Evolutionary conservation across 2,113 vertebrate species (phyloP), one percentile per base, ranked within the genome.

Genomic region (Melanerpes aurifrons): DNA sequence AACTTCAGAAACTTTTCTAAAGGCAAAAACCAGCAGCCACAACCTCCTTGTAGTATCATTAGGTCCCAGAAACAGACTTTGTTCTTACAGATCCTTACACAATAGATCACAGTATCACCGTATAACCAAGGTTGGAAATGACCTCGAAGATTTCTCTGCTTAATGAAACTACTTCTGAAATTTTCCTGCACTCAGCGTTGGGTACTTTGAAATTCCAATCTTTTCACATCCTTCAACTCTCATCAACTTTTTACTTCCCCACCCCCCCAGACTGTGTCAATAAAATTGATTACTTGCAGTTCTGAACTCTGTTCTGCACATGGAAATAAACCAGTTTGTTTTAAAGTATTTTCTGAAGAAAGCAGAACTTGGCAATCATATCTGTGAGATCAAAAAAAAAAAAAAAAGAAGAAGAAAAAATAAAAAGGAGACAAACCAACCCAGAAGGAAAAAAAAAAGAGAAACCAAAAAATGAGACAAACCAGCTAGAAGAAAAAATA

Each of bases 281-380:
- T 98, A 97, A 97, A 97, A 98, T 95, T 92, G 96, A 98, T 96
- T 93, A 95, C 97, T 94, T 95, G 93, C 95, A 96, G 97, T 95
- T 97, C 94, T 94, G 94, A 97, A 96, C 96, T 92, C 96, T 97
- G 97, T 78, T 92, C 96, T 89, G 95, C 96, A 97, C 96, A 97
- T 97, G 97, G 95, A 97, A 97, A 97, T 97, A 96, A 96, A 97
- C 96, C 93, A 87, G 97, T 96, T 97, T 96, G 95, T 97, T 97
- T 96, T 94, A 92, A 97, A 97, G 86, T 89, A 89, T 96, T 97
- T 97, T 97, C 72, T 77, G 81, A 86, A 95, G 92, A 95, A 96
- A 94, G 89, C 56, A 95, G 93, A 94, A 96, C 79, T 83, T 94
- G 89, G 89, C 92, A 95, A 94, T 74, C 82, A 1, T 32, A 89